Conservation (phyloP, 2,888 invertebrate species). For the Ophioninae sp. region DNA sequence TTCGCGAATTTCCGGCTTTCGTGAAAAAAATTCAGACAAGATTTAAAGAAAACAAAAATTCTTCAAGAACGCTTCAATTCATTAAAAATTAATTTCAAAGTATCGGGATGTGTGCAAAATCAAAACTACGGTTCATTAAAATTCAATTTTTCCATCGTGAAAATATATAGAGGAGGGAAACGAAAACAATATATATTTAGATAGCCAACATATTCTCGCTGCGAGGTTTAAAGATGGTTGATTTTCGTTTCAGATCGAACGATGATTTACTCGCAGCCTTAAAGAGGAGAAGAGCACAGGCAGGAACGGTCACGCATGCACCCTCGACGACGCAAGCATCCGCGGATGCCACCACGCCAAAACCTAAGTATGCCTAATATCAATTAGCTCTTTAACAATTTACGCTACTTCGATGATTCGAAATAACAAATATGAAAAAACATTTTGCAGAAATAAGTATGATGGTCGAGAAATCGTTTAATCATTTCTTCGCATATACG, state of each 20-base stretch:
- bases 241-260: constrained; percentile 83
- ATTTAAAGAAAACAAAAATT: background rate
- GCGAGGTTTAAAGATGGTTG: background rate
- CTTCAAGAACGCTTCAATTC: background rate
- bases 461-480: too few species aligned
- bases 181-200: background rate
- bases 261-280: constrained; percentile 88
- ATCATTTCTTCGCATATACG: too few species aligned
- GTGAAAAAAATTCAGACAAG: background rate
- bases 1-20: background rate
- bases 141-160: background rate
- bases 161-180: background rate
- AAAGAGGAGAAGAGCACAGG: constrained; percentile 88
- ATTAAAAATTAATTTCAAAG: background rate
- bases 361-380: constrained; percentile 67
- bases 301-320: constrained; percentile 82
- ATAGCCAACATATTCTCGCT: background rate
- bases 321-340: constrained; percentile 67
- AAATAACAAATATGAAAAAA: constrained; percentile 5
- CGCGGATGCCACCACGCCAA: constrained; percentile 69
- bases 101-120: background rate
- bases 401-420: background rate
- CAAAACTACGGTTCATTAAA: background rate
- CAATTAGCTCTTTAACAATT: background rate
- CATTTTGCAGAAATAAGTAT: background rate